These are phyloP conservation scores for Rhimphoctona megacephalus DNA, from an alignment of 2,888 invertebrate species.

Conservation along the genomic window DNA sequence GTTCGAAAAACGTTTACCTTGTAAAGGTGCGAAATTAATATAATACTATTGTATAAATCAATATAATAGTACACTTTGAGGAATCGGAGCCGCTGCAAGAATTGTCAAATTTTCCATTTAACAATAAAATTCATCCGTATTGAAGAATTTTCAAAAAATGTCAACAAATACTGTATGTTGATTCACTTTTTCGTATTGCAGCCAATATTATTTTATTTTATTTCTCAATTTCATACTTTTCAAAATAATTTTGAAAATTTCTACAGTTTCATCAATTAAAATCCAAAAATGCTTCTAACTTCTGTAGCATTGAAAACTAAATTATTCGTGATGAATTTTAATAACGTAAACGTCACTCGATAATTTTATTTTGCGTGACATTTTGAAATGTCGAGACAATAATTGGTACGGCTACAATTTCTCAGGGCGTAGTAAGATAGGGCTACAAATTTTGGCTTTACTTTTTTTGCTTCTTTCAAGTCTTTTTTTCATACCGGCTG, in stretches of 20 bases:
- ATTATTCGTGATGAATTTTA: not conserved
- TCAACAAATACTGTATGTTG: not conserved
- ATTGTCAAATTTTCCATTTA: not conserved
- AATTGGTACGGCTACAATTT: not conserved
- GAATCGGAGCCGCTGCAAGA: not conserved
- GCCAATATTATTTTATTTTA: too few relatives aligned
- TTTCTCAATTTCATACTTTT: not conserved
- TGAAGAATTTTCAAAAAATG: not conserved
- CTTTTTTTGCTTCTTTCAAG: slow-evolving; percentile 44
- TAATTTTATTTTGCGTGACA: not conserved
- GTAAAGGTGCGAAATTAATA: not conserved
- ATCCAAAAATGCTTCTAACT: not conserved
- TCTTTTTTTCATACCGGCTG: slow-evolving; percentile 72
- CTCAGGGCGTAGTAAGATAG: slow-evolving; percentile 6
- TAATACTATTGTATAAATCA: not conserved
- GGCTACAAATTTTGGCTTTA: slow-evolving; percentile 36
- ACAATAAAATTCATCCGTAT: not conserved
- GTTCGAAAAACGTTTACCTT: not conserved
- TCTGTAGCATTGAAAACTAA: not conserved
- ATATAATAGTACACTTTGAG: slow-evolving; percentile 7
- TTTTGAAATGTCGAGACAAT: not conserved
- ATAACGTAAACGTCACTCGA: not conserved
- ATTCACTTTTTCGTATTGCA: too few relatives aligned
- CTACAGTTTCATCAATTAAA: not conserved
- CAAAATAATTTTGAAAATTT: not conserved